These are phyloP conservation scores for Graphium colonna DNA, from an alignment of 2,888 invertebrate species.

Conservation along the genomic window DNA sequence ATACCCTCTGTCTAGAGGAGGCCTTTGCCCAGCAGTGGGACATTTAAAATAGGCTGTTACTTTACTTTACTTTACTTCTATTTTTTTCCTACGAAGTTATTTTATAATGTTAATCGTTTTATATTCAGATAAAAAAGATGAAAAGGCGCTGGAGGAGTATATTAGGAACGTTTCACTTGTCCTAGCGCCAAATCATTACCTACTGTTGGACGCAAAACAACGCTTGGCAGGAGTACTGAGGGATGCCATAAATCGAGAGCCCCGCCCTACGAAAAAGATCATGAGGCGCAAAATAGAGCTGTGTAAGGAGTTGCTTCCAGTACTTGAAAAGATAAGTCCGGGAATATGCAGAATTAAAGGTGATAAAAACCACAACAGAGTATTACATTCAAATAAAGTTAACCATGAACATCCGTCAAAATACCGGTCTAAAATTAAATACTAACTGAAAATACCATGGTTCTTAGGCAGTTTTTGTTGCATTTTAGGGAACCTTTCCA, in stretches of 20 bases:
- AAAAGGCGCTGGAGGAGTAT: conserved; percentile 70
- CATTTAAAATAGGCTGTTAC: too few relatives aligned
- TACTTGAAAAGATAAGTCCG: conserved; percentile 84
- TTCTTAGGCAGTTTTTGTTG: too few relatives aligned
- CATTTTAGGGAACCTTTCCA: too few relatives aligned
- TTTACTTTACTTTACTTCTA: too few relatives aligned
- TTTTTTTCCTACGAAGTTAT: too few relatives aligned
- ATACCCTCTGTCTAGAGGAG: too few relatives aligned
- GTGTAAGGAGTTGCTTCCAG: conserved; percentile 82
- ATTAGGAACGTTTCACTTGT: conserved; percentile 76
- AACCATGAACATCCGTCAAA: too few relatives aligned
- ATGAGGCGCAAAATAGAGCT: conserved; percentile 83
- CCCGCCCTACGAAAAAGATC: conserved; percentile 72
- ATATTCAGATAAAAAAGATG: conserved; percentile 64
- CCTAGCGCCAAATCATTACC: conserved; percentile 83
- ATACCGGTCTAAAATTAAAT: too few relatives aligned
- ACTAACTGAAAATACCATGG: too few relatives aligned
- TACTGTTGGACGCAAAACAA: conserved; percentile 85
- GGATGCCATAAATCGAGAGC: conserved; percentile 69
- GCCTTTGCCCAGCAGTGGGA: too few relatives aligned
- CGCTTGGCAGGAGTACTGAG: conserved; percentile 81
- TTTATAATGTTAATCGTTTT: conserved; percentile 21
- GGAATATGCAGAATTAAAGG: conserved; percentile 85
- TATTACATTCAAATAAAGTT: too few relatives aligned
- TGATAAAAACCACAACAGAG: too few relatives aligned